Evolutionary conservation across 2,113 vertebrate species (phyloP).

Genomic region (Isichthys henryi): DNA sequence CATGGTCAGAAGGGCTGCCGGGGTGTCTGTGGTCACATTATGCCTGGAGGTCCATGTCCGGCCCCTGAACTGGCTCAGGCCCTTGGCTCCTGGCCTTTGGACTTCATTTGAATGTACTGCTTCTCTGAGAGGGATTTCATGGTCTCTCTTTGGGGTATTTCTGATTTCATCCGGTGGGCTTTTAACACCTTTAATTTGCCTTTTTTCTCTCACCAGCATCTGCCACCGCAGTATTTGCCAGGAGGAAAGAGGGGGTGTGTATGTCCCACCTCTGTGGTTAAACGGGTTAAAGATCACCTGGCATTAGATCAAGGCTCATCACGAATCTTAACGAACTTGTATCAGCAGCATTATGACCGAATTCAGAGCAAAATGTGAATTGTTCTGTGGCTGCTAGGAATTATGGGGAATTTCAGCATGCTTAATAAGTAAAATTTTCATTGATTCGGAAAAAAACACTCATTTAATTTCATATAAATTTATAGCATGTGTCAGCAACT

Average conservation of each 20-base stretch:
- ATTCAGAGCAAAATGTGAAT: neutral
- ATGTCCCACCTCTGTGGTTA: neutral
- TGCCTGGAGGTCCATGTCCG: neutral
- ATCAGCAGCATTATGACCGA: neutral
- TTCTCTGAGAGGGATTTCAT: slow-evolving; percentile 20
- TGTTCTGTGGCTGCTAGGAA: neutral
- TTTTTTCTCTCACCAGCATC: slow-evolving; percentile 4
- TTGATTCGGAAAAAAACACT: neutral
- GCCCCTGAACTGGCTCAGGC: neutral
- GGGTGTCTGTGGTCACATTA: neutral
- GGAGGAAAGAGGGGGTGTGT: neutral
- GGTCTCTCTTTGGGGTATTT: slow-evolving; percentile 12
- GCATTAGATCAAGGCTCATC: neutral
- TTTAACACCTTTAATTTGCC: slow-evolving; percentile 15
- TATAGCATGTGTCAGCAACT: neutral
- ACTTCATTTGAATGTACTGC: slow-evolving; percentile 5
- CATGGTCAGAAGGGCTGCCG: neutral
- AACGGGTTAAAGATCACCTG: slow-evolving; percentile 8
- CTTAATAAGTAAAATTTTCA: neutral
- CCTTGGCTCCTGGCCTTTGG: slow-evolving; percentile 16
- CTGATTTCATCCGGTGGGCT: slow-evolving; percentile 8
- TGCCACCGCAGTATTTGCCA: neutral
- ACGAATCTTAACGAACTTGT: neutral
- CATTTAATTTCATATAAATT: neutral
- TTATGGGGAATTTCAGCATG: neutral